Conservation (phyloP, 2,888 invertebrate species). For the Diploptera punctata region DNA sequence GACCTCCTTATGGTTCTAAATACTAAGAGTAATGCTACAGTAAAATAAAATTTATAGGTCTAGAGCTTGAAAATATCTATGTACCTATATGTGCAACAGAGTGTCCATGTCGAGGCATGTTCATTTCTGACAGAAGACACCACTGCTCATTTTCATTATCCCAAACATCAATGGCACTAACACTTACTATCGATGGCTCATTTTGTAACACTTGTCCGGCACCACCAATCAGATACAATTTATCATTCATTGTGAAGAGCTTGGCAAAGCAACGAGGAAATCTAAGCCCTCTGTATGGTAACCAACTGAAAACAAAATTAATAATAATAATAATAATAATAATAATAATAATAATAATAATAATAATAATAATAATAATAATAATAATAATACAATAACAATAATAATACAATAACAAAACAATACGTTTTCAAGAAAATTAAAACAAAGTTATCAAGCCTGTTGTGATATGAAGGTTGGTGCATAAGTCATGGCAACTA, state of each 20-base stretch:
- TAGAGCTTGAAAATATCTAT: too few relatives aligned
- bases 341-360: too few relatives aligned
- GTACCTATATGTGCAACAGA: constrained; percentile 68
- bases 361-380: too few relatives aligned
- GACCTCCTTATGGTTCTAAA: too few relatives aligned
- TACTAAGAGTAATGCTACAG: too few relatives aligned
- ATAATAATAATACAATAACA: too few relatives aligned
- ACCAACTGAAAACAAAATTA: constrained; percentile 48
- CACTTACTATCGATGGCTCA: constrained; percentile 63
- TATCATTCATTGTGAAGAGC: constrained; percentile 54
- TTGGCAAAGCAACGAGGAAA: constrained; percentile 52
- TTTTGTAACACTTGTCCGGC: constrained; percentile 63
- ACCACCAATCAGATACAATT: constrained; percentile 71
- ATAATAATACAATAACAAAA: too few relatives aligned
- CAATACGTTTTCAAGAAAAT: too few relatives aligned
- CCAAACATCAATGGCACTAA: constrained; percentile 67
- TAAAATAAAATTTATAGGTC: too few relatives aligned
- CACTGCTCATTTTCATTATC: constrained; percentile 61
- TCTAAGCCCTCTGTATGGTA: constrained; percentile 47
- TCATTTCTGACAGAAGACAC: constrained; percentile 66
- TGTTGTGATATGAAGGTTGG: too few relatives aligned
- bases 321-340: not conserved
- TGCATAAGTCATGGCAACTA: too few relatives aligned
- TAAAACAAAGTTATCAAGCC: too few relatives aligned
- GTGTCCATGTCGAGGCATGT: constrained; percentile 70